Evolutionary conservation across 2,888 invertebrate species (phyloP).

Genomic region (Panzeria rudis): DNA sequence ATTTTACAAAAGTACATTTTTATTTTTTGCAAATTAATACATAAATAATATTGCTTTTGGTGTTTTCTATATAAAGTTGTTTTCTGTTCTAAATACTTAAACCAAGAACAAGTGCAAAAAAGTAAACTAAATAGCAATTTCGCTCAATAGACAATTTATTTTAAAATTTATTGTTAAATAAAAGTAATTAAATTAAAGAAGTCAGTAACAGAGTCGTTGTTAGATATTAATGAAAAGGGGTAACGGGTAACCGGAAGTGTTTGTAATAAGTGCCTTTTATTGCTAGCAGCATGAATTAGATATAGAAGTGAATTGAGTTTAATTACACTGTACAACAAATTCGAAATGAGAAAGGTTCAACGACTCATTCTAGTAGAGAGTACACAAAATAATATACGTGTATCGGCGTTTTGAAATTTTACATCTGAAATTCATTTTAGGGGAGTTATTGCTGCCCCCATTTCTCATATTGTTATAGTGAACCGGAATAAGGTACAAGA

Average conservation of each 20-base stretch:
- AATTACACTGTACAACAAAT: too few species aligned
- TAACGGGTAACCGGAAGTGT: background rate
- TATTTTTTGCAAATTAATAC: background rate
- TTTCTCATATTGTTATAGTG: too few species aligned
- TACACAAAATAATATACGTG: too few species aligned
- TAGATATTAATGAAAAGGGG: background rate
- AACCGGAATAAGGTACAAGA: too few species aligned
- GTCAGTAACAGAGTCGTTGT: constrained; percentile 5
- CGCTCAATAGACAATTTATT: constrained; percentile 30
- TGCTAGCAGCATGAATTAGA: too few species aligned
- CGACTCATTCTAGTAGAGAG: too few species aligned
- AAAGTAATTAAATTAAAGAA: background rate
- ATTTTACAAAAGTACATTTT: constrained; percentile 23
- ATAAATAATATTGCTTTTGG: constrained; percentile 10
- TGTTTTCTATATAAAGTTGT: constrained; percentile 6
- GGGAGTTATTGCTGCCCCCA: too few species aligned
- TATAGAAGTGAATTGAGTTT: background rate
- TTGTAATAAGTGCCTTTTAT: background rate
- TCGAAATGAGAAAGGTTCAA: too few species aligned
- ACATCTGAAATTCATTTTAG: too few species aligned
- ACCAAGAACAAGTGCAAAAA: background rate
- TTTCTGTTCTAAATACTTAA: constrained; percentile 40
- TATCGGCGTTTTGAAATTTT: too few species aligned
- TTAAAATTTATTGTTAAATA: background rate
- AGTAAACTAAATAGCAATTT: background rate